These are phyloP conservation scores for Okapia johnstoni DNA, from an alignment of 2,113 vertebrate species.

Conservation along the genomic window DNA sequence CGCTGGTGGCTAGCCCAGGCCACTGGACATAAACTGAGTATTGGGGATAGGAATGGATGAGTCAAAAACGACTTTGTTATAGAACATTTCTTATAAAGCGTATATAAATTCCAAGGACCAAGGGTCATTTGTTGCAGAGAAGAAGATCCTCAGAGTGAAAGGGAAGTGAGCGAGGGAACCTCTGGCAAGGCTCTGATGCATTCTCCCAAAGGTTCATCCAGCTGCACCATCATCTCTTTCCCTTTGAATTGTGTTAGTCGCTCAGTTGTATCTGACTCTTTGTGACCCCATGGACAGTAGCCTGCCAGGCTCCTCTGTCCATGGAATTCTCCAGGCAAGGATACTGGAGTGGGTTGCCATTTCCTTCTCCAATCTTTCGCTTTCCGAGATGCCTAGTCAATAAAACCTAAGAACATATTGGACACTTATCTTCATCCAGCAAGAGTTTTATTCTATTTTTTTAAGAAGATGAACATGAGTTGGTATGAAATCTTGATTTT, in stretches of 20 bases:
- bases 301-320: neutral
- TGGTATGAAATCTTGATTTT: neutral
- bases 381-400: accelerated
- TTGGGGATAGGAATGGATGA: accelerated
- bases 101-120: neutral
- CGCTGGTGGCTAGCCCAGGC: accelerated
- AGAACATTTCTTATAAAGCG: neutral
- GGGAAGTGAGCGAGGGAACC: accelerated
- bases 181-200: accelerated
- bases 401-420: accelerated
- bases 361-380: neutral
- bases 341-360: neutral
- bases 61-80: neutral
- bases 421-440: neutral
- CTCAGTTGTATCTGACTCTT: neutral
- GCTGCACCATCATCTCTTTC: accelerated
- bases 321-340: neutral
- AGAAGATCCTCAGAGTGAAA: neutral
- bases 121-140: neutral
- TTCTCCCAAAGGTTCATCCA: accelerated
- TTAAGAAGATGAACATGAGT: neutral
- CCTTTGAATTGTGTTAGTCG: accelerated
- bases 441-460: neutral
- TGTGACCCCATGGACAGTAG: neutral
- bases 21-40: neutral